phyloP scores from a whole-genome alignment of 2,113 vertebrate species.

The Formicarius rufipectus region DNA sequence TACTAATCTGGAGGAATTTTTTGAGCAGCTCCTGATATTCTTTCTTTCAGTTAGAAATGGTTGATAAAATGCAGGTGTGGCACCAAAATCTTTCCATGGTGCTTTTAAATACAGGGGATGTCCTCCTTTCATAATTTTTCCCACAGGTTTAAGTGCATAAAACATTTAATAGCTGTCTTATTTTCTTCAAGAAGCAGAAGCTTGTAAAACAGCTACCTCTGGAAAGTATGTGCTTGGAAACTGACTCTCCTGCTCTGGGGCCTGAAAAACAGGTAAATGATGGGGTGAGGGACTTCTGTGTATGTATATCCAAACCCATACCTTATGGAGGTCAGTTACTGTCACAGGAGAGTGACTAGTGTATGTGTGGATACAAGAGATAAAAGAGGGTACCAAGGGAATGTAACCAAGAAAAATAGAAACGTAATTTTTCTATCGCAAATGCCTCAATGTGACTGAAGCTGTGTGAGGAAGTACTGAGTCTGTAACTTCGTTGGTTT shows the following conservation, averaged over 20 bases:
- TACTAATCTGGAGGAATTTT: background rate
- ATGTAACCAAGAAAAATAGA: background rate
- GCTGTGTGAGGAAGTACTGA: background rate
- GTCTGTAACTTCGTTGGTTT: background rate
- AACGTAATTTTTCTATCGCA: background rate
- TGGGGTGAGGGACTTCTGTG: background rate
- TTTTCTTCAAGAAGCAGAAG: conserved; percentile 93
- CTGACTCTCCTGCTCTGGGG: conserved; percentile 91
- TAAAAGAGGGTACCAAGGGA: background rate
- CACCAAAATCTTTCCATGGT: background rate
- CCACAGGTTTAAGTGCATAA: background rate
- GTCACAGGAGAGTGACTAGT: fast-evolving
- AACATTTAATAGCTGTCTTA: background rate
- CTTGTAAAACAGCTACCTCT: conserved; percentile 92
- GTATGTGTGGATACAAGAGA: background rate
- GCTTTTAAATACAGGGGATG: background rate
- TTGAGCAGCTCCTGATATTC: background rate
- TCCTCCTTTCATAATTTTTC: background rate
- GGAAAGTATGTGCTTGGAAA: conserved; percentile 92
- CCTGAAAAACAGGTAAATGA: conserved; percentile 89
- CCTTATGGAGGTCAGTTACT: background rate
- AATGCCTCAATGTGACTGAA: background rate
- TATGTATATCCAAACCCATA: background rate
- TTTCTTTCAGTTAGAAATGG: background rate
- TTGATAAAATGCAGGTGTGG: background rate